A percentile compares a stretch with the other conserved stretches of the same genome.
Conservation (phyloP, 2,113 vertebrate genomes). For the Australoheros scitulus region DNA sequence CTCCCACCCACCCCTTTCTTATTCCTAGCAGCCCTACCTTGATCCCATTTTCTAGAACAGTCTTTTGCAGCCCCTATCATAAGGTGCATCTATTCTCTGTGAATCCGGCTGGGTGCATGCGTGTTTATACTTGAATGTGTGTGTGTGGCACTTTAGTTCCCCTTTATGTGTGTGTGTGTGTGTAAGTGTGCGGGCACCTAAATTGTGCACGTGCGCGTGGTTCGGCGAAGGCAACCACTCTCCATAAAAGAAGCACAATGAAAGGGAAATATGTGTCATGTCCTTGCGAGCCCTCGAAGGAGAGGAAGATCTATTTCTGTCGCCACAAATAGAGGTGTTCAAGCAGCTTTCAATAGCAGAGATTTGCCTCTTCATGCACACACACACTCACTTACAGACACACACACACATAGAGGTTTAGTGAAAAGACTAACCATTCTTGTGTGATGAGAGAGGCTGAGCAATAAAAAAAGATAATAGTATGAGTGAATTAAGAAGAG, state of each 20-base stretch:
- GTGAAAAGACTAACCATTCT: constrained; percentile 59
- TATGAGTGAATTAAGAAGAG: constrained; percentile 56
- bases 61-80: constrained; percentile 44
- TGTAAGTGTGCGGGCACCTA: background rate
- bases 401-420: constrained; percentile 25
- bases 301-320: constrained; percentile 72
- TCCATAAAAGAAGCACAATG: constrained; percentile 58
- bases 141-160: constrained; percentile 24
- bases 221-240: constrained; percentile 21
- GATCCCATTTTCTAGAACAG: constrained; percentile 63
- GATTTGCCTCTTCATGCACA: constrained; percentile 54
- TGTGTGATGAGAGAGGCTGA: constrained; percentile 45
- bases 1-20: background rate
- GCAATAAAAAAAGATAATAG: constrained; percentile 63
- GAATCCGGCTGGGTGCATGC: constrained; percentile 16
- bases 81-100: constrained; percentile 53
- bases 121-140: constrained; percentile 3
- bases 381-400: constrained; percentile 12
- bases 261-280: constrained; percentile 72
- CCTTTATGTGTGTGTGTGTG: background rate
- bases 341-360: constrained; percentile 63
- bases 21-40: constrained; percentile 50
- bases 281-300: constrained; percentile 73
- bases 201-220: background rate
- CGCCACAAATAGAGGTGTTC: constrained; percentile 66